phyloP scores from a whole-genome alignment of 2,113 vertebrate species.

The Charadrius vociferus region DNA sequence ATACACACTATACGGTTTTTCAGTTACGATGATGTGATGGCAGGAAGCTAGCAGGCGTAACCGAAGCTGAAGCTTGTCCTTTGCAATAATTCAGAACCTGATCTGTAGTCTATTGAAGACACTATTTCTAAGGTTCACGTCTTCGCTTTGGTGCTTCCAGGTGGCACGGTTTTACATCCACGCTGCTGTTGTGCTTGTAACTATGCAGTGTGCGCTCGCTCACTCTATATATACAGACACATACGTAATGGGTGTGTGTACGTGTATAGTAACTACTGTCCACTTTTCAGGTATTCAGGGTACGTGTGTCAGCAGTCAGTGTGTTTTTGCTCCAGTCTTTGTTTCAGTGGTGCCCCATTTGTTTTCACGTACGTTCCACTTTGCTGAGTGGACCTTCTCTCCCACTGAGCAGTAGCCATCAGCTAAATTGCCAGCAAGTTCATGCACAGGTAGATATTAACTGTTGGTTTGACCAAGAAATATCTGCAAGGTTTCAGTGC shows the following conservation, averaged over 20 bases:
- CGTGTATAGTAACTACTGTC: background rate
- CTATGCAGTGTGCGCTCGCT: fast-evolving
- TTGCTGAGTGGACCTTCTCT: background rate
- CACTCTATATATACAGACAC: fast-evolving
- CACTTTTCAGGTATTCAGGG: background rate
- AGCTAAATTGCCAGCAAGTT: background rate
- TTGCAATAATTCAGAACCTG: background rate
- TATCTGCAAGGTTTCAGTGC: background rate
- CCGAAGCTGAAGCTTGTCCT: background rate
- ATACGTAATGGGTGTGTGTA: fast-evolving
- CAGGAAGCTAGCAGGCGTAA: background rate
- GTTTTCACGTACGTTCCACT: background rate
- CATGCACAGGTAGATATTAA: background rate
- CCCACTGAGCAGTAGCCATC: background rate
- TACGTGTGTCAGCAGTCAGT: background rate
- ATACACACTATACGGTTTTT: background rate
- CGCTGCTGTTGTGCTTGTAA: background rate
- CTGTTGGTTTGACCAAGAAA: background rate
- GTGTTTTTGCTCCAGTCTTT: background rate
- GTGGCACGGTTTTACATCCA: background rate
- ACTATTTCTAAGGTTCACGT: background rate
- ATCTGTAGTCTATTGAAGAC: background rate
- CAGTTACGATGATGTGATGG: background rate
- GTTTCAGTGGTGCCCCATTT: background rate
- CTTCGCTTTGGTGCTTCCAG: background rate